Base-by-base conservation (phyloP, 2,888 invertebrate genomes). In the Synergus umbraculus region DNA sequence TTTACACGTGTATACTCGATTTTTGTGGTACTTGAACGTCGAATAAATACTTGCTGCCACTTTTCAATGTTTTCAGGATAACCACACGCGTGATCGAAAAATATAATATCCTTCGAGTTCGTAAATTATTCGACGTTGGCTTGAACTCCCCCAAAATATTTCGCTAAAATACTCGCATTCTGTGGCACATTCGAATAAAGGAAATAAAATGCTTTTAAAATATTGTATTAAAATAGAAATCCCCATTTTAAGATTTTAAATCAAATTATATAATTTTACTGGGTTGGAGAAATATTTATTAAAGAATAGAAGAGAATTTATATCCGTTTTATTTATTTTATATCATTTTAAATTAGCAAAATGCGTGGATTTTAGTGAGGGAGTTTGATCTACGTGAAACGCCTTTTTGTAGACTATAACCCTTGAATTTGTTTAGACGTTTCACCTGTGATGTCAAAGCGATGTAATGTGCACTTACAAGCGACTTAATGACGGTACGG, bases 391-490 rank as follows among this genome's bases (percentile, higher is more conserved):
- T 37, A 58, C 54, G 15, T 63, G n/a, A 37, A 76, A 60, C 67
- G 80, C 73, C 76, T 77, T 69, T 78, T 83, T 46, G 78, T 83
- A 78, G 76, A 83, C 60, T 78, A 81, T 67, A 76, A 78, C 67
- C 79, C 76, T 66, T 60, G 66, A 78, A 73, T 80, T 76, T 80
- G 79, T 85, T 85, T 80, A 82, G 85, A 85, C 78, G 80, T 85
- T 86, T 85, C 83, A 83, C 82, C 85, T 86, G 85, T 86, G 85
- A 86, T 86, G 85, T 83, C 82, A 84, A 85, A 83, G 84, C 84
- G 84, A 86, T 86, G 83, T 84, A 86, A 84, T 83, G 85, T 85
- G 86, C 85, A 85, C 85, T 86, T 87, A 85, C 82, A 82, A 83
- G 81, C 82, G 80, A 81, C 78, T 82, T 79, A 49, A 83, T 44